Evolutionary conservation across 2,113 vertebrate species (phyloP).

Genomic region (Xyliphius kryptos): DNA sequence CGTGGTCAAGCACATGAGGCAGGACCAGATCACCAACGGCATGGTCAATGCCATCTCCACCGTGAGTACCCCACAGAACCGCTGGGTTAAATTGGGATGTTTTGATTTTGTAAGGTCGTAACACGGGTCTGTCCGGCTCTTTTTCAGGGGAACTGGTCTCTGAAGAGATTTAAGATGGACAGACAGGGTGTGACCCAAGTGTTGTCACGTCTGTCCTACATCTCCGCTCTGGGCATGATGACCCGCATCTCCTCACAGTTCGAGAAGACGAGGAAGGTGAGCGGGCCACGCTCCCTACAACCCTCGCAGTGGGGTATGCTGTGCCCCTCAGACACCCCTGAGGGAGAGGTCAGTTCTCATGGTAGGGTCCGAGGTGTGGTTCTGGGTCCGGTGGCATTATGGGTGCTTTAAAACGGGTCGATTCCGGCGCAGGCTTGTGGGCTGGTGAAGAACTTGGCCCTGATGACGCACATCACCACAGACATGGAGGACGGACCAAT

Average conservation of each 20-base stretch:
- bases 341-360: slow-evolving; percentile 81
- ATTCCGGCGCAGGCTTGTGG: slow-evolving; percentile 79
- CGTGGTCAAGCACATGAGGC: slow-evolving; percentile 96
- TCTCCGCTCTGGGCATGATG: slow-evolving; percentile 97
- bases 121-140: not conserved
- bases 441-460: slow-evolving; percentile 94
- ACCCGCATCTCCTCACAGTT: slow-evolving; percentile 99
- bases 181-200: slow-evolving; percentile 96
- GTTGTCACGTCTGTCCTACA: slow-evolving; percentile 87
- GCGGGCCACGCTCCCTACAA: slow-evolving; percentile 92
- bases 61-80: slow-evolving; percentile 57
- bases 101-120: no score
- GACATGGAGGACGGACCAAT: slow-evolving; percentile 98
- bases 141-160: slow-evolving; percentile 93
- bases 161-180: slow-evolving; percentile 99
- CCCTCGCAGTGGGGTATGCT: slow-evolving; percentile 99
- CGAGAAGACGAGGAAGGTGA: slow-evolving; percentile 98
- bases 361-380: no score
- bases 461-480: slow-evolving; percentile 98
- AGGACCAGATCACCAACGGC: slow-evolving; percentile 97
- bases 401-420: not conserved
- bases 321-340: slow-evolving; percentile 95
- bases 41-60: slow-evolving; percentile 98
- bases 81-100: no score
- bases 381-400: no score